These are phyloP conservation scores for Mixornis gularis DNA, from an alignment of 2,113 vertebrate genomes.

Conservation along the genomic window DNA sequence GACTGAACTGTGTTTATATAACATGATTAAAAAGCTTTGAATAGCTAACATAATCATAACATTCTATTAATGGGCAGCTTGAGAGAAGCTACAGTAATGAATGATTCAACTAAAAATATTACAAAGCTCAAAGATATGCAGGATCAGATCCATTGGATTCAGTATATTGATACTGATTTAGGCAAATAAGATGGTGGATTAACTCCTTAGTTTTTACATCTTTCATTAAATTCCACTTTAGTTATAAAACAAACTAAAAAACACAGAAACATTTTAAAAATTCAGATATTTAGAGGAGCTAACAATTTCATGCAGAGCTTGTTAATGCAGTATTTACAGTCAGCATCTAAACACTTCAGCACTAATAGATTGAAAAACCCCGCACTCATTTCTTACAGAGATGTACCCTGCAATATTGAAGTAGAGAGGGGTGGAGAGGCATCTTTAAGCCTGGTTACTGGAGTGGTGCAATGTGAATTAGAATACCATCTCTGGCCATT, in stretches of 20 bases:
- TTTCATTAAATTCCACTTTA: background rate
- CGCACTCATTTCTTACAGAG: background rate
- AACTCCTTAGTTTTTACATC: background rate
- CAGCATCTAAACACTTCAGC: background rate
- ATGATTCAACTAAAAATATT: background rate
- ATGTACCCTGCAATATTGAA: background rate
- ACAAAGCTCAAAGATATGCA: background rate
- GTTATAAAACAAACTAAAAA: background rate
- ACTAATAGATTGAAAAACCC: background rate
- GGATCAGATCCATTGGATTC: background rate
- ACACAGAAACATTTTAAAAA: background rate
- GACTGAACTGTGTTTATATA: slow-evolving; percentile 6
- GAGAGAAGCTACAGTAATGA: background rate
- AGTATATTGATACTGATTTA: background rate
- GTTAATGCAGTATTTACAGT: background rate
- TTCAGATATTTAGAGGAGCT: background rate
- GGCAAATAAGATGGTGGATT: background rate
- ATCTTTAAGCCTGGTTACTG: background rate
- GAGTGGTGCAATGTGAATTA: background rate
- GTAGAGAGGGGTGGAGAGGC: background rate
- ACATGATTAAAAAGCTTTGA: slow-evolving; percentile 27
- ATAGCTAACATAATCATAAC: background rate
- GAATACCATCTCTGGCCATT: background rate
- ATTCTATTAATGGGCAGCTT: background rate
- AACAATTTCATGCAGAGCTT: background rate